phyloP scores from a whole-genome alignment of 2,888 invertebrate genomes.

The Aphelenchoides bicaudatus region DNA sequence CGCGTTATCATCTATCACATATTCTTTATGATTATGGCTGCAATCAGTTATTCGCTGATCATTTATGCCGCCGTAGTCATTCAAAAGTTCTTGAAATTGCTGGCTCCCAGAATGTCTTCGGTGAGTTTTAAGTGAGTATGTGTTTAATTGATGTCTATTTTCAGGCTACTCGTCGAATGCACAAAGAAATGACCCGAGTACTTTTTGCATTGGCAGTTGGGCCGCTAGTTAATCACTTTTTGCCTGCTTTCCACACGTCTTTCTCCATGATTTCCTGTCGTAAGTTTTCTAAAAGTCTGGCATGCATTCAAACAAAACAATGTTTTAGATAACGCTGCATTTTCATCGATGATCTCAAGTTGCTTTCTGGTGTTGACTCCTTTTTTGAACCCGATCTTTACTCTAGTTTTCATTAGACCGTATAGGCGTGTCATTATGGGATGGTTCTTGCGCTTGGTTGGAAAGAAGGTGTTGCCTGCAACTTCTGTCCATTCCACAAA shows the following conservation, averaged over 20 bases:
- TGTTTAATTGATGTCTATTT: no score
- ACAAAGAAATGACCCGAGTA: slow-evolving; percentile 10
- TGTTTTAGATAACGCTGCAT: slow-evolving; percentile 7
- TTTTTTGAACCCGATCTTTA: slow-evolving; percentile 4
- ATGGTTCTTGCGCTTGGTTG: slow-evolving; percentile 6
- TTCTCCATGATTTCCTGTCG: slow-evolving; percentile 8
- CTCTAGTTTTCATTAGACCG: neutral
- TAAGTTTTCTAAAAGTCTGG: no score
- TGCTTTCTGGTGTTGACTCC: slow-evolving; percentile 12
- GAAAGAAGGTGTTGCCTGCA: neutral
- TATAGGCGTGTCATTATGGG: slow-evolving; percentile 2
- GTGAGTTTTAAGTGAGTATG: no score
- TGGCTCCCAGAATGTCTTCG: neutral
- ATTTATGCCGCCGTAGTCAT: slow-evolving; percentile 9
- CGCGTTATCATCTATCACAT: slow-evolving; percentile 11
- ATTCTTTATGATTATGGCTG: neutral
- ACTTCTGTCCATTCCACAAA: slow-evolving; percentile 1
- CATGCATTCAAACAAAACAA: no score
- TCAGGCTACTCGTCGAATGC: slow-evolving; percentile 13
- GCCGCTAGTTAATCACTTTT: slow-evolving; percentile 4
- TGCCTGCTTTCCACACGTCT: slow-evolving; percentile 4
- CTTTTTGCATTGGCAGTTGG: slow-evolving; percentile 5
- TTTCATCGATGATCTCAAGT: slow-evolving; percentile 4
- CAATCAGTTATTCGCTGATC: slow-evolving; percentile 5
- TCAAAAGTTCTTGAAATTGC: neutral